Evolutionary conservation across 2,888 invertebrate species (phyloP), one percentile per base, ranked within the genome.

Genomic region (Orthosia incerta): DNA sequence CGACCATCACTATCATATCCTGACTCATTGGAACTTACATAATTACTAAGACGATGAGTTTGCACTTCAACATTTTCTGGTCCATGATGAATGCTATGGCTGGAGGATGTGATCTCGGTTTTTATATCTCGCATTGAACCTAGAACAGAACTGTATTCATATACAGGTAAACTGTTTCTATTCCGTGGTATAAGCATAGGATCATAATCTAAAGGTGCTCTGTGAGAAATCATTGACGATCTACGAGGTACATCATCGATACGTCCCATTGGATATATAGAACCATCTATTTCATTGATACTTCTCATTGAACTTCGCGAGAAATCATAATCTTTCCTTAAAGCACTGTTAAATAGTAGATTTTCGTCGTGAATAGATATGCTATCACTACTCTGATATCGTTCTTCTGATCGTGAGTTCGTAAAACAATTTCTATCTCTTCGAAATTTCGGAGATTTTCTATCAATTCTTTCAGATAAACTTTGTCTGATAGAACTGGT

Each of bases 1-100:
- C 97, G 97, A 67, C 98, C 97, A 91, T 98, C 98, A 92, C 98
- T 98, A 90, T 98, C 98, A 91, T 98, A 98, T 57, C 98, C 98
- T 64, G 98, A 98, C 94, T 98, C 98, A 92, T 98, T 98, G 61
- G 98, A 98, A 93, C 98, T 98, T 65, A 98, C 97, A 92, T 98
- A 98, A 93, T 97, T 98, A 91, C 97, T 97, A 88, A 97, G 94
- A 86, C 97, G 97, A 94, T 97, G 97, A 88, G 97, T 95, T 94
- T 97, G 97, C 88, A 97, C 95, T 94, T 97, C 97, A 86, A 94
- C 95, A 67, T 90, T 90, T 93, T 97, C 97, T 83, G 94, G 95
- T 74, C 94, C 95, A 84, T 96, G 97, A 90, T 97, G 97, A 87
- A 97, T 97, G 82, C 96, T 96, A 86, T 96, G 96, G 74, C 93